Evolutionary conservation across 2,113 vertebrate genomes (phyloP).

Genomic region (Pterocles burchelli): DNA sequence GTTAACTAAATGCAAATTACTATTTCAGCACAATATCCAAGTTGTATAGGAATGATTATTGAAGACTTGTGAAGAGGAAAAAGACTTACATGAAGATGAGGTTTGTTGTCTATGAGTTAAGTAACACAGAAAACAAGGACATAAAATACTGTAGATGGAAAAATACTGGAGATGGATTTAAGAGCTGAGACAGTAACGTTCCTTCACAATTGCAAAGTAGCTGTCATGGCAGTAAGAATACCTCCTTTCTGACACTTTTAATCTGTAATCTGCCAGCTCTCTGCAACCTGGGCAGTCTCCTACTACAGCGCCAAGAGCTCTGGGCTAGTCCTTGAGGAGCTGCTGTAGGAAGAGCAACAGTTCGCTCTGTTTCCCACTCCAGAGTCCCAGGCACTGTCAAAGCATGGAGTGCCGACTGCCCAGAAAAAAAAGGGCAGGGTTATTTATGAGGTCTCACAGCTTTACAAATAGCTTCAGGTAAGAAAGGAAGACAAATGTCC

Average conservation of each 20-base stretch:
- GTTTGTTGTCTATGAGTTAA: neutral
- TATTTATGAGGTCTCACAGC: neutral
- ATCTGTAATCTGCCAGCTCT: neutral
- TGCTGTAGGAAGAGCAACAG: neutral
- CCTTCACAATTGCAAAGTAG: neutral
- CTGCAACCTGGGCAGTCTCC: neutral
- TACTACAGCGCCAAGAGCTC: neutral
- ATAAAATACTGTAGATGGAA: neutral
- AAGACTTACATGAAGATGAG: neutral
- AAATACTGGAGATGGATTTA: neutral
- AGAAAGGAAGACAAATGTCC: neutral
- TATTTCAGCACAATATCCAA: neutral
- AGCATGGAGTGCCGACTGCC: neutral
- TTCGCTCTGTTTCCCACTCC: neutral
- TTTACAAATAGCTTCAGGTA: neutral
- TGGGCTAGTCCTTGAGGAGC: neutral
- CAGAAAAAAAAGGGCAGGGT: neutral
- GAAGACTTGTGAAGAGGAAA: neutral
- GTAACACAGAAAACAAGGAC: neutral
- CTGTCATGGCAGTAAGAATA: neutral
- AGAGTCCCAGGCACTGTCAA: neutral
- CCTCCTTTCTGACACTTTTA: neutral
- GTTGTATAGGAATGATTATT: neutral
- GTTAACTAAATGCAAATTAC: neutral
- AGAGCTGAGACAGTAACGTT: neutral